Evolutionary conservation across 2,888 invertebrate genomes (phyloP), one percentile per base, ranked within the genome.

Genomic region (Cetonia aurata): DNA sequence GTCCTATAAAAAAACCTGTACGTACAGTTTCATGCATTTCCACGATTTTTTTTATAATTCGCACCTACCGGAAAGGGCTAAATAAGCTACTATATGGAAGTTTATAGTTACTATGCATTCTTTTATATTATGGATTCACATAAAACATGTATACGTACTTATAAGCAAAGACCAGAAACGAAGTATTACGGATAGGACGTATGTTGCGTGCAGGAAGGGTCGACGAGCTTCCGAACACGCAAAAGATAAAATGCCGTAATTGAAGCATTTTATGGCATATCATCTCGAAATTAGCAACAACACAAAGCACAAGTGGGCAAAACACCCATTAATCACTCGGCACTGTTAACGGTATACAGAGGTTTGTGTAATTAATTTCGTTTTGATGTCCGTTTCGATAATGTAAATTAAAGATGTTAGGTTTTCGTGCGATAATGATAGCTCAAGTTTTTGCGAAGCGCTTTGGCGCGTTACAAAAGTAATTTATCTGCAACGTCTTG

Each of bases 151-250:
- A 4, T 4, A 25, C 25, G 25, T 25, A 25, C 25, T 25, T 25
- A 25, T 25, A 25, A 25, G 25, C 4, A 25, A 25, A 1, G 25
- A 25, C 25, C 25, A 4, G 1, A 25, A 3, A 25, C 1, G 4
- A 33, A 13, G 10, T 25, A 31, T 25, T 53, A 31, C 31, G 1
- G 9, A 37, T 15, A 17, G 41, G 41, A 56, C 56, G n/a, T 56
- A 33, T 53, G 15, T 50, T 42, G 62, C 44, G 62, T 62, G 62
- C 62, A 62, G 44, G 48, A 56, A 62, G 33, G 48, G 62, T 25
- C 62, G 46, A 33, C 8, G 42, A 15, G 31, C 25, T 42, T 33
- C 31, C 25, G 33, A 33, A 17, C 62, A 62, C 48, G 62, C 62
- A 15, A 62, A 48, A 48, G 13, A 48, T 33, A 48, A 50, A 56